Evolutionary conservation across 2,113 vertebrate genomes (phyloP).

Genomic region (Silurus asotus): DNA sequence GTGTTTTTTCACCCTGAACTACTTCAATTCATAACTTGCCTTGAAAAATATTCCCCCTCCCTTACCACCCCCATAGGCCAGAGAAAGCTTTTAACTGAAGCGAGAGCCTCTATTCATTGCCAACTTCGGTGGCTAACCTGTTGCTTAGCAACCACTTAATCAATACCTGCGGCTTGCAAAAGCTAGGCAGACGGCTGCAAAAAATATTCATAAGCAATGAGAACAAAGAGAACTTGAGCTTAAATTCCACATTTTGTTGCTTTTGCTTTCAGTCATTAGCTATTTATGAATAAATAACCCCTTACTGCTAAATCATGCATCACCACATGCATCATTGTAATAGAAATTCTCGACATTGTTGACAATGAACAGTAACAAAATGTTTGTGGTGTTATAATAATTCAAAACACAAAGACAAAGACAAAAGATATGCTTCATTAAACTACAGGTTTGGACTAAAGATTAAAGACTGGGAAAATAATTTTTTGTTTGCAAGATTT

Average conservation of each 20-base stretch:
- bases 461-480: not conserved
- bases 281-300: constrained; percentile 23
- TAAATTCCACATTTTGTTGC: constrained; percentile 43
- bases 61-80: constrained; percentile 44
- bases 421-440: not conserved
- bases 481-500: not conserved
- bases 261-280: constrained; percentile 36
- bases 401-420: not conserved
- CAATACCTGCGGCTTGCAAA: constrained; percentile 74
- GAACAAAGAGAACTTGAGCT: constrained; percentile 64
- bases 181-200: constrained; percentile 66
- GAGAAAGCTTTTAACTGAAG: constrained; percentile 60
- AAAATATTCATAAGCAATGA: constrained; percentile 63
- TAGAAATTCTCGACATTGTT: not conserved
- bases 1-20: constrained; percentile 39
- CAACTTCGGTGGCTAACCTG: constrained; percentile 72
- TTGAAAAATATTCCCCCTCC: constrained; percentile 45
- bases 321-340: not conserved
- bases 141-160: constrained; percentile 81
- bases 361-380: not conserved
- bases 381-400: not conserved
- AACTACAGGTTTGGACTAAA: not conserved
- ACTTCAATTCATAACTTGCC: constrained; percentile 52
- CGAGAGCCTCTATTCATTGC: constrained; percentile 65
- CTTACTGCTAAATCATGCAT: not conserved